Conservation (phyloP, 2,113 vertebrate genomes). For the Progne subis region DNA sequence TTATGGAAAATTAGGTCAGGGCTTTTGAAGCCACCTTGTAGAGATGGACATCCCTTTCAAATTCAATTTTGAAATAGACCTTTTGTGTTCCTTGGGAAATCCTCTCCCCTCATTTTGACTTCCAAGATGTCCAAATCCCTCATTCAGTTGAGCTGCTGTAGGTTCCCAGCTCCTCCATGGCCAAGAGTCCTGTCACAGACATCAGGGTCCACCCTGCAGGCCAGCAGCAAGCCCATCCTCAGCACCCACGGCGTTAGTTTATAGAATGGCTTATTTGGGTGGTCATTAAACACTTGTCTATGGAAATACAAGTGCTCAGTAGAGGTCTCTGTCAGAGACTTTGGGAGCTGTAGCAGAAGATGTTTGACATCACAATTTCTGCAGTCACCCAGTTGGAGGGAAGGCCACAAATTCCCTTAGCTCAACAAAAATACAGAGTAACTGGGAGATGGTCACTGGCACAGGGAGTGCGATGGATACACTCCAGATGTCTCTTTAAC, state of each 20-base stretch:
- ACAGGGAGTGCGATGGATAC: background rate
- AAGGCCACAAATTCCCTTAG: background rate
- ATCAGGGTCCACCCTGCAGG: background rate
- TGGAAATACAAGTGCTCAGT: background rate
- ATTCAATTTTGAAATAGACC: background rate
- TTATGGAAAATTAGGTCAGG: background rate
- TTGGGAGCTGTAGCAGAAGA: background rate
- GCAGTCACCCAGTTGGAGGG: background rate
- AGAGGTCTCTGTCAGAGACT: background rate
- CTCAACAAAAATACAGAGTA: background rate
- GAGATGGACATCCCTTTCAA: background rate
- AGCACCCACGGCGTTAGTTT: background rate
- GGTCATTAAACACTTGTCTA: background rate
- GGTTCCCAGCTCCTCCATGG: background rate
- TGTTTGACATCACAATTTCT: background rate
- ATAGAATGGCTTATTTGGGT: background rate
- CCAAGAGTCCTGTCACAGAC: background rate
- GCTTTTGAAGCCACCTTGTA: background rate
- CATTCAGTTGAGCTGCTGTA: background rate
- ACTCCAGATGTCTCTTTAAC: constrained; percentile 17
- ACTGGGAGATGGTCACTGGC: background rate
- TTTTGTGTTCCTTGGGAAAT: background rate
- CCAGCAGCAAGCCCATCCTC: background rate
- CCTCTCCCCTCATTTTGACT: background rate
- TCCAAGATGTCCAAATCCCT: background rate